These are phyloP conservation scores for Mya arenaria DNA, from an alignment of 1,140 invertebrate genomes.

Conservation along the genomic window DNA sequence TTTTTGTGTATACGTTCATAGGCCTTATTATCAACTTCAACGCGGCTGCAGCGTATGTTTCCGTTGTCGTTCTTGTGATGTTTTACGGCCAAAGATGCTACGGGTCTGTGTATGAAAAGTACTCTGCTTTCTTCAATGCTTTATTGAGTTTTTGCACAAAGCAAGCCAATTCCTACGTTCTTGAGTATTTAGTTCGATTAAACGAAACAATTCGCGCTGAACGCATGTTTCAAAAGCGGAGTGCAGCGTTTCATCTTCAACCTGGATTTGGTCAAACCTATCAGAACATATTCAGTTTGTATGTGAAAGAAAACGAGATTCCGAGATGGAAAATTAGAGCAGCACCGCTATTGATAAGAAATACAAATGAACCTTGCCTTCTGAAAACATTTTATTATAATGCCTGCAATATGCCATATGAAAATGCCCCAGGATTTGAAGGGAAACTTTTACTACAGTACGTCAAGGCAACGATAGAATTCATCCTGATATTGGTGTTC, in stretches of 20 bases:
- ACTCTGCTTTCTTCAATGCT: conserved; percentile 47
- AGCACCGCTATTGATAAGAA: conserved; percentile 37
- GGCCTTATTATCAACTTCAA: conserved; percentile 62
- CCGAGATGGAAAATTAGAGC: conserved; percentile 16
- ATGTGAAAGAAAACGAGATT: background rate
- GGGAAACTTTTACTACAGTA: conserved; percentile 24
- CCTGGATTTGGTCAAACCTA: background rate
- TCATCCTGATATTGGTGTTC: conserved; percentile 42
- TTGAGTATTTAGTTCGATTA: too few species aligned
- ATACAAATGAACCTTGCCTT: conserved; percentile 26
- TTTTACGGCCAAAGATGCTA: conserved; percentile 59
- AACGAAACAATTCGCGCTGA: too few species aligned
- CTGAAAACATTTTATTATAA: conserved; percentile 43
- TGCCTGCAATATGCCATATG: conserved; percentile 48
- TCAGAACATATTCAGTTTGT: background rate
- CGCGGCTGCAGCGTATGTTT: conserved; percentile 49
- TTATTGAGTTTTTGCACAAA: conserved; percentile 55
- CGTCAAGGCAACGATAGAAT: conserved; percentile 15
- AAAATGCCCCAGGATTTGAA: background rate
- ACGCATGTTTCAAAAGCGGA: conserved; percentile 54
- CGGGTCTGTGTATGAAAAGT: conserved; percentile 57
- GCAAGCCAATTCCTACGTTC: conserved; percentile 45
- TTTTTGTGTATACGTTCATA: conserved; percentile 63
- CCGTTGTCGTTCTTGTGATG: conserved; percentile 55
- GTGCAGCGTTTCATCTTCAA: conserved; percentile 54